Percentiles rank a stretch among this genome's conserved stretches.
phyloP scores from a whole-genome alignment of 23 tunicate species.

The Ascidia mentula region DNA sequence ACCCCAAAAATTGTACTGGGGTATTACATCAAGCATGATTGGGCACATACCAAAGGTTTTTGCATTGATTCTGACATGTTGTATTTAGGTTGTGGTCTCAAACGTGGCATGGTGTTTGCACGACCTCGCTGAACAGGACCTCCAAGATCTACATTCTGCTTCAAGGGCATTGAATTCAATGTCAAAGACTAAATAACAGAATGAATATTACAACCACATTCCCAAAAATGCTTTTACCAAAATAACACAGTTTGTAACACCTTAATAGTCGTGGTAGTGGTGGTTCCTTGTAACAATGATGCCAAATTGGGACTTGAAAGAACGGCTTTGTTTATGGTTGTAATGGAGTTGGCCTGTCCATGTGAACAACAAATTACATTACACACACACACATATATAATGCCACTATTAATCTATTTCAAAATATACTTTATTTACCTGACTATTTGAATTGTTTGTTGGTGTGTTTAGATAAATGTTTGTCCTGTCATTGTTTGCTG shows the following conservation, averaged over 20 bases:
- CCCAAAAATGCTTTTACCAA: background rate
- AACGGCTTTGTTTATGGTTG: slow-evolving; percentile 32
- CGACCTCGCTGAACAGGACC: slow-evolving; percentile 27
- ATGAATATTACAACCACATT: too few relatives aligned
- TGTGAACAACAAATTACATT: background rate
- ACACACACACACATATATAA: background rate
- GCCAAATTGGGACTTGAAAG: slow-evolving; percentile 62
- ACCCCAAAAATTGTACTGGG: too few relatives aligned
- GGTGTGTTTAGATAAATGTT: slow-evolving; percentile 42
- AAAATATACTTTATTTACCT: background rate
- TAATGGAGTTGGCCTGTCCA: slow-evolving; percentile 2
- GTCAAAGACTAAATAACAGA: background rate
- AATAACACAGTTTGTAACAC: background rate
- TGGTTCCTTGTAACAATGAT: slow-evolving; percentile 33
- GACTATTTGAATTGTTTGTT: background rate
- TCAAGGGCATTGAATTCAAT: background rate
- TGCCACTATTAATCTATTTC: too few relatives aligned
- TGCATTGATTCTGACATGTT: slow-evolving; percentile 32
- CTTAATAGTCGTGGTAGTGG: background rate
- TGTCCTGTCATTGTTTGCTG: slow-evolving; percentile 17
- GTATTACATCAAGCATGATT: background rate
- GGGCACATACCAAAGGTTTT: background rate
- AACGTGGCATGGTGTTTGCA: slow-evolving; percentile 69
- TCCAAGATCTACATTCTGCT: background rate
- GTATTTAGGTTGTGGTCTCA: slow-evolving; percentile 70